Conservation (phyloP, 2,113 vertebrate genomes). For the Gracilinanus agilis region DNA sequence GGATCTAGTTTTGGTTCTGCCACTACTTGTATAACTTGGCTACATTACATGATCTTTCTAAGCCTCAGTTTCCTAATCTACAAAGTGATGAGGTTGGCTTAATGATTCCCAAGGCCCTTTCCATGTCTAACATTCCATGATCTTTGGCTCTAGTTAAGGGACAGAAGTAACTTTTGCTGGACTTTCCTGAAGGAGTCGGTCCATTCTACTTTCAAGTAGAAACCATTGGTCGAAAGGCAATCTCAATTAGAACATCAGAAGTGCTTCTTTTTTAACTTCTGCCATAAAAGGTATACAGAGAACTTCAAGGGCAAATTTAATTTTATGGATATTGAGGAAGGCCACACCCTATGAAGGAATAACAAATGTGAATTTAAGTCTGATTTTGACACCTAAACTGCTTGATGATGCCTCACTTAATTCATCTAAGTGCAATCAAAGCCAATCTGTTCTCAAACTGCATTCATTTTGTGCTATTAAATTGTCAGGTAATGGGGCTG, state of each 20-base stretch:
- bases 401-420: conserved; percentile 45
- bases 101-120: neutral
- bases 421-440: conserved; percentile 59
- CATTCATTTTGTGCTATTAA: conserved; percentile 49
- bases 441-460: conserved; percentile 44
- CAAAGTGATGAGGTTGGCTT: neutral
- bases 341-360: conserved; percentile 21
- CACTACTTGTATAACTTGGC: neutral
- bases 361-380: conserved; percentile 10
- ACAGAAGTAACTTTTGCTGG: neutral
- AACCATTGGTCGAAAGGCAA: neutral
- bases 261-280: neutral
- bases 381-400: conserved; percentile 31
- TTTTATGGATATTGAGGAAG: neutral
- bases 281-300: neutral
- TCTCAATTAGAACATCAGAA: neutral
- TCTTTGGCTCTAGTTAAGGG: neutral
- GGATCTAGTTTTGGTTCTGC: neutral
- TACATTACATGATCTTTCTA: neutral
- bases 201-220: conserved; percentile 20
- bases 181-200: neutral
- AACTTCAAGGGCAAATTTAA: neutral
- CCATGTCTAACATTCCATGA: neutral
- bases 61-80: neutral
- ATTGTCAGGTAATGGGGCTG: conserved; percentile 65